Evolutionary conservation across 2,888 invertebrate genomes (phyloP), one percentile per base, ranked within the genome.

Genomic region (Agrochola lychnidis): DNA sequence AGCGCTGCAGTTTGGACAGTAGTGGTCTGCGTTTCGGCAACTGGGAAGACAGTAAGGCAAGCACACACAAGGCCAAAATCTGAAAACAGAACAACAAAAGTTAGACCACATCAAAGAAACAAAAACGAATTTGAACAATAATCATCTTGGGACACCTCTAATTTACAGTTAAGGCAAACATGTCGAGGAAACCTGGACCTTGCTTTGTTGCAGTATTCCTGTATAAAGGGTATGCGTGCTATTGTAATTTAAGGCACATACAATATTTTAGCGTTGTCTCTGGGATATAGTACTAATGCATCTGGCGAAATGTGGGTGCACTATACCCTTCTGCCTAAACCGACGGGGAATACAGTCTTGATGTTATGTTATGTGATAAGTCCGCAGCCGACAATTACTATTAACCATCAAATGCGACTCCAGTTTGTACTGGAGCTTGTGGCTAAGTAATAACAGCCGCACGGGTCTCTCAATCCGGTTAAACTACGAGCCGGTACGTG

Each of bases 1-100:
- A 22, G 83, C 71, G 53, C 22, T 71, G 68, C 78, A 78, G 61
- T 77, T 82, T 0, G 87, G 78, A 61, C 85, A 87, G 59, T 78
- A 85, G 40, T 86, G 86, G 25, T 87, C 85, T 2, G 80, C 77
- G 36, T 87, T 78, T 42, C 70, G 79, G 66, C 80, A 80, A 51
- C 19, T 80, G 5, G n/a, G 14, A 3, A 80, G 19, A 25, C 40
- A 80, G 66, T 80, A 80, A 5, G 80, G 80, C 22, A 80, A 36
- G 66, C 59, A 77, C 16, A 78, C 80, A 12, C 83, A 80, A 9
- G 80, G 80, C n/a, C 78, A 80, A 56, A 70, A 80, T 67, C 80
- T 80, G 80, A 2, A 83, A 80, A 61, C 6, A 36, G 1, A 83
- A 62, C 22, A 48, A 51, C 30, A 30, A 12, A 2, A 57, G 2